A percentile compares a stretch with the other conserved stretches of the same genome.
Conservation (phyloP, 2,888 invertebrate species). For the Ectemnius lituratus region DNA sequence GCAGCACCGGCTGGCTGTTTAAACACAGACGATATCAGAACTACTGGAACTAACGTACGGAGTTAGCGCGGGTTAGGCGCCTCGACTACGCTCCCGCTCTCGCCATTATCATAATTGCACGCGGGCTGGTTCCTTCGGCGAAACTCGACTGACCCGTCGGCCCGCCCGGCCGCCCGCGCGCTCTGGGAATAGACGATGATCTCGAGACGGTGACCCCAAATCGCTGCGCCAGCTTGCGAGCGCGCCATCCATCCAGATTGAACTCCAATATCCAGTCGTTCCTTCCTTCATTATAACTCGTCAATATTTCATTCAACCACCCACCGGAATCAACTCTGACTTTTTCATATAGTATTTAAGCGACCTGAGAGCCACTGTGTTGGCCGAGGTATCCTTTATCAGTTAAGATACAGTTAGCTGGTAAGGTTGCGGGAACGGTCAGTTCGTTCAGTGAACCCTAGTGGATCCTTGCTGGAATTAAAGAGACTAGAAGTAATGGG, state of each 20-base stretch:
- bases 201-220: conserved; percentile 56
- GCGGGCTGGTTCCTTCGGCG: conserved; percentile 60
- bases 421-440: conserved; percentile 21
- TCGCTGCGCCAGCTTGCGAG: conserved; percentile 21
- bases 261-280: not conserved
- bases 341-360: too few relatives aligned
- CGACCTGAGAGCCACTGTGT: conserved; percentile 36
- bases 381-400: conserved; percentile 31
- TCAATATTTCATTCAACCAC: not conserved
- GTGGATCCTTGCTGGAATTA: too few relatives aligned
- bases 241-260: not conserved
- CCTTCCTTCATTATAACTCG: not conserved
- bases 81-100: conserved; percentile 59
- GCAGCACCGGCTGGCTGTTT: conserved; percentile 75
- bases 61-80: conserved; percentile 66
- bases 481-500: not conserved
- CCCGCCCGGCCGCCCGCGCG: conserved; percentile 6
- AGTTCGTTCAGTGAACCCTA: conserved; percentile 7
- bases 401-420: conserved; percentile 41
- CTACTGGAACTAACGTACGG: conserved; percentile 72
- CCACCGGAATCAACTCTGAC: too few relatives aligned
- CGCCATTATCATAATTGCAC: conserved; percentile 76
- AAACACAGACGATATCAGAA: conserved; percentile 78
- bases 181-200: conserved; percentile 60
- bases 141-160: conserved; percentile 62